Evolutionary conservation across 2,888 invertebrate genomes (phyloP).

Genomic region (Pachymerium ferrugineum): DNA sequence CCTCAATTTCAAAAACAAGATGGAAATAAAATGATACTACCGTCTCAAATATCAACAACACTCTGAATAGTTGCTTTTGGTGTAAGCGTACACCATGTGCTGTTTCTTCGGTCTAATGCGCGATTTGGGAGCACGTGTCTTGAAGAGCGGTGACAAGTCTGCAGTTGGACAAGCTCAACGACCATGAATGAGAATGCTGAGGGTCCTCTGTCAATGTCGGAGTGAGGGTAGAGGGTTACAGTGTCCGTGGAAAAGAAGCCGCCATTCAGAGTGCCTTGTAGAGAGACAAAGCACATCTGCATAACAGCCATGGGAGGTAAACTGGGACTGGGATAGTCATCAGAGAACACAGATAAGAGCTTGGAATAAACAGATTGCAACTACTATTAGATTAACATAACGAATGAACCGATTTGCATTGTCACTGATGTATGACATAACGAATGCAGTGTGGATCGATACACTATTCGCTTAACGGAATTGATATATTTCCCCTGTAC

Average conservation of each 20-base stretch:
- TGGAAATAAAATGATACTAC: too few species aligned
- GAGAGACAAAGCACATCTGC: constrained; percentile 16
- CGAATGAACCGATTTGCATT: background rate
- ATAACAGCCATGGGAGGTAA: background rate
- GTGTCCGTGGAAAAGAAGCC: background rate
- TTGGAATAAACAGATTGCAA: background rate
- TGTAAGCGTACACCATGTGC: too few species aligned
- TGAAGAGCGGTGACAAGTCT: constrained; percentile 17
- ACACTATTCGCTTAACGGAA: too few species aligned
- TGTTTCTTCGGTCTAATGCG: constrained; percentile 1
- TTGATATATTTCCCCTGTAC: too few species aligned
- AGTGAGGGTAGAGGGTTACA: too few species aligned
- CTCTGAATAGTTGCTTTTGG: too few species aligned
- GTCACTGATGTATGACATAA: background rate
- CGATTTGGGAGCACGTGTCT: constrained; percentile 13
- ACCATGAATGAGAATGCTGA: constrained; percentile 10
- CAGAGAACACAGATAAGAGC: background rate
- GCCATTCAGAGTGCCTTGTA: background rate
- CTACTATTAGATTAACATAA: background rate
- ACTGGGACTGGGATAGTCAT: background rate
- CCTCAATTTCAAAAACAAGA: too few species aligned
- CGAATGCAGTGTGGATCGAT: background rate
- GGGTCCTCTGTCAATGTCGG: constrained; percentile 12
- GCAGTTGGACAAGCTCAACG: constrained; percentile 10
- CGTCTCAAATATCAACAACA: too few species aligned